Evolutionary conservation across 2,888 invertebrate genomes (phyloP).

Genomic region (Xestia xanthographa): DNA sequence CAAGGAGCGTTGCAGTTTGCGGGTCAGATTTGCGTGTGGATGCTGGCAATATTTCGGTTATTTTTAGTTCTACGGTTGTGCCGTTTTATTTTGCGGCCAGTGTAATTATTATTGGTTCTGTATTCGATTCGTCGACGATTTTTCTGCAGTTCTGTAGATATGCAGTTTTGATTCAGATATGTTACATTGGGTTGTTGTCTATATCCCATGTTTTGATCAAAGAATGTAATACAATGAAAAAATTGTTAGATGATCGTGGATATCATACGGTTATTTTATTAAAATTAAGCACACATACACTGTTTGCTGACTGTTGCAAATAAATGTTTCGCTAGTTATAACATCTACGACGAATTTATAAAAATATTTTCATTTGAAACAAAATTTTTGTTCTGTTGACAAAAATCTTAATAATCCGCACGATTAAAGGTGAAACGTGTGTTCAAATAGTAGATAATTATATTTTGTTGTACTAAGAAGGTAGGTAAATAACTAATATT

Average conservation of each 20-base stretch:
- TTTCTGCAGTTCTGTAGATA: background rate
- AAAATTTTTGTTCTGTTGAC: constrained; percentile 38
- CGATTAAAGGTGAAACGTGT: constrained; percentile 22
- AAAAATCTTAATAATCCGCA: constrained; percentile 39
- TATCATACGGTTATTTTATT: background rate
- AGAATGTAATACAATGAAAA: background rate
- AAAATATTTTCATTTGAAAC: constrained; percentile 50
- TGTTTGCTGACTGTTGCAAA: background rate
- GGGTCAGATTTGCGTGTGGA: constrained; percentile 66
- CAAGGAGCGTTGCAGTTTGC: constrained; percentile 63
- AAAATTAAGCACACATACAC: constrained; percentile 17
- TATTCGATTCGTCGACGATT: background rate
- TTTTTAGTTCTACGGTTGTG: constrained; percentile 41
- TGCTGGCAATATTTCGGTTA: constrained; percentile 65
- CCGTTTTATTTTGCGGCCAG: constrained; percentile 38
- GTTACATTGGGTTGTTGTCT: background rate
- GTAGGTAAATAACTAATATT: background rate
- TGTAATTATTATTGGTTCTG: constrained; percentile 39
- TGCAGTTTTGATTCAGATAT: constrained; percentile 13
- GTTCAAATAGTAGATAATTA: constrained; percentile 32
- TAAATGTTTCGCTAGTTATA: background rate
- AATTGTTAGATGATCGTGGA: background rate
- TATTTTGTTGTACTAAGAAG: constrained; percentile 14
- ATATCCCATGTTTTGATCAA: background rate
- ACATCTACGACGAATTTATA: constrained; percentile 43